Conservation (phyloP, 2,888 invertebrate genomes). For the Reticulitermes lucifugus region DNA sequence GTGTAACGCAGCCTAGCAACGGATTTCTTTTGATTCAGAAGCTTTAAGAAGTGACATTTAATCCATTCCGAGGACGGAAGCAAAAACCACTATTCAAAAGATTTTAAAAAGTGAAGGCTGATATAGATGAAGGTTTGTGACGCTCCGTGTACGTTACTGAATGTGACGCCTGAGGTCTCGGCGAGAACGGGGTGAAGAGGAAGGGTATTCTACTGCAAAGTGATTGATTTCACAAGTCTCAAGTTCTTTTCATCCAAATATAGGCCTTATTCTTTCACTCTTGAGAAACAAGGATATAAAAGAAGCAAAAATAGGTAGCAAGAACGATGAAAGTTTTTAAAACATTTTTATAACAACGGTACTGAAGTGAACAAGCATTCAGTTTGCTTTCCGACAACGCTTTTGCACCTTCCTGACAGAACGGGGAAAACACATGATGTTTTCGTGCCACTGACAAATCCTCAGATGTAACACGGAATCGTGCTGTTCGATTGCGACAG, state of each 20-base stretch:
- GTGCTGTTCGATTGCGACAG: too few relatives aligned
- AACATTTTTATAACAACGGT: too few relatives aligned
- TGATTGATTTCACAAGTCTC: neutral
- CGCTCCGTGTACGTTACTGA: neutral
- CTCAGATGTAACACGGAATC: too few relatives aligned
- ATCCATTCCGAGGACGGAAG: neutral
- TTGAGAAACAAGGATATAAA: constrained; percentile 16
- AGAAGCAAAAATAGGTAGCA: neutral
- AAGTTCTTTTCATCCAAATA: neutral
- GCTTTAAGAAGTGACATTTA: constrained; percentile 19
- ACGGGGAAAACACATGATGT: too few relatives aligned
- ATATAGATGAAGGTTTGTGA: neutral
- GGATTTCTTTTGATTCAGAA: constrained; percentile 12
- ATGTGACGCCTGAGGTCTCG: neutral
- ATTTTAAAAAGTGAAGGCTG: neutral
- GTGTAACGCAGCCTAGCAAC: neutral
- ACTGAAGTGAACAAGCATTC: too few relatives aligned
- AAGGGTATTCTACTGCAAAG: neutral
- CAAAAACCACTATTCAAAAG: constrained; percentile 18
- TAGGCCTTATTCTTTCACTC: neutral
- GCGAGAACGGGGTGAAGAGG: neutral
- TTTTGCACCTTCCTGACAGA: too few relatives aligned
- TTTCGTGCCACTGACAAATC: too few relatives aligned
- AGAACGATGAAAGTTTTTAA: neutral
- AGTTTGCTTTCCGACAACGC: too few relatives aligned